Evolutionary conservation across 2,888 invertebrate species (phyloP).

Genomic region (Drosophila mulleri): DNA sequence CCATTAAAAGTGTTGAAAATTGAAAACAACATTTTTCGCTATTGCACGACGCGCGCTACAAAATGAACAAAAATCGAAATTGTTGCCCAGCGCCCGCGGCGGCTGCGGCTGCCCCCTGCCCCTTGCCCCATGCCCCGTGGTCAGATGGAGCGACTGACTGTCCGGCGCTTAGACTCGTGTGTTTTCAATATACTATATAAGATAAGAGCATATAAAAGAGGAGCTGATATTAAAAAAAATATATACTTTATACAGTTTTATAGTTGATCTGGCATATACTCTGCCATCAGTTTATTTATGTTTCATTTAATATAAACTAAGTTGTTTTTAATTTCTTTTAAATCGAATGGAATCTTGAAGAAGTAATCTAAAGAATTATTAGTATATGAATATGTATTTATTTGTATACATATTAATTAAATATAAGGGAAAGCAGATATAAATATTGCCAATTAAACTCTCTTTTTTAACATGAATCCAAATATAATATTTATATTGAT

Average conservation of each 20-base stretch:
- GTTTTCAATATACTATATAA: conserved; percentile 9
- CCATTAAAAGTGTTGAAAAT: conserved; percentile 79
- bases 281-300: too few relatives aligned
- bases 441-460: too few relatives aligned
- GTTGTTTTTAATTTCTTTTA: too few relatives aligned
- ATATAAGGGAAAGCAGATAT: too few relatives aligned
- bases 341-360: too few relatives aligned
- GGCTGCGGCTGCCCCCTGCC: conserved; percentile 10
- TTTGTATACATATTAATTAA: too few relatives aligned
- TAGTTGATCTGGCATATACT: not conserved
- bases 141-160: conserved; percentile 7
- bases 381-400: too few relatives aligned
- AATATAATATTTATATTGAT: too few relatives aligned
- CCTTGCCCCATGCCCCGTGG: not conserved
- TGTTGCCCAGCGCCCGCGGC: conserved; percentile 16
- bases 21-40: conserved; percentile 66
- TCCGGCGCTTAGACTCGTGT: not conserved
- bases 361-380: too few relatives aligned
- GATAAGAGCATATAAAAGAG: not conserved
- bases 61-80: conserved; percentile 43
- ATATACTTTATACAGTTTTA: not conserved
- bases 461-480: too few relatives aligned
- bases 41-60: conserved; percentile 32
- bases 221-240: not conserved
- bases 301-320: too few relatives aligned